These are phyloP conservation scores for Spheniscus humboldti DNA, from an alignment of 2,797 vertebrate genomes.

Conservation along the genomic window DNA sequence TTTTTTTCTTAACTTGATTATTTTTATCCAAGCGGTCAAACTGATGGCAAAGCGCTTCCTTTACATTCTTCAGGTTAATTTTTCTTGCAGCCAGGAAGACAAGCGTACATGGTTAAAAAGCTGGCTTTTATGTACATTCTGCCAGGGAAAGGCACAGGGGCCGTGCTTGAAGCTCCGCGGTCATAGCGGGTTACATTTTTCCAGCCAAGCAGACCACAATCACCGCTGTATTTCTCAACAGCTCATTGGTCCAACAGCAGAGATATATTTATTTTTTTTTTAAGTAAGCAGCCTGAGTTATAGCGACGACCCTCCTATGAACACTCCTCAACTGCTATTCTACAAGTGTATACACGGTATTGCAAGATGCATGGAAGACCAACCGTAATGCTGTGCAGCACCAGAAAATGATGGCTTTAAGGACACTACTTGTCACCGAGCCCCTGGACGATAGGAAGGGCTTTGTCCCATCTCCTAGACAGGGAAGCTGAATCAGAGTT, in stretches of 20 bases:
- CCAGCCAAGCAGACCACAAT: neutral
- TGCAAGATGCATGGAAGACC: neutral
- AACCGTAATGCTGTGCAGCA: neutral
- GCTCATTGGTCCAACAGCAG: neutral
- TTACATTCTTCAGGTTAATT: neutral
- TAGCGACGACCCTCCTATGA: accelerated
- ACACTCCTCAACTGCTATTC: neutral
- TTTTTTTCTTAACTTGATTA: neutral
- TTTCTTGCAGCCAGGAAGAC: neutral
- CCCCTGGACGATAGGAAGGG: neutral
- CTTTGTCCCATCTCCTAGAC: neutral
- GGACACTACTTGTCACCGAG: neutral
- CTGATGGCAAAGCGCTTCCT: neutral
- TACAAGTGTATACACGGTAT: neutral
- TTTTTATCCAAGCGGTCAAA: neutral
- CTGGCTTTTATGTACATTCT: neutral
- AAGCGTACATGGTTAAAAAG: neutral
- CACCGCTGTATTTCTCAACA: neutral
- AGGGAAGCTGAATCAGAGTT: neutral
- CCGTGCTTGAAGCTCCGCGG: neutral
- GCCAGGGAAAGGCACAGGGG: neutral
- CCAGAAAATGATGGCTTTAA: neutral
- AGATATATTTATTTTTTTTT: neutral
- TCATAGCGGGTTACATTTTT: accelerated
- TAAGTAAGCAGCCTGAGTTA: neutral